These are phyloP conservation scores for Drosophila miranda DNA, from an alignment of 1,140 invertebrate genomes.

Conservation along the genomic window DNA sequence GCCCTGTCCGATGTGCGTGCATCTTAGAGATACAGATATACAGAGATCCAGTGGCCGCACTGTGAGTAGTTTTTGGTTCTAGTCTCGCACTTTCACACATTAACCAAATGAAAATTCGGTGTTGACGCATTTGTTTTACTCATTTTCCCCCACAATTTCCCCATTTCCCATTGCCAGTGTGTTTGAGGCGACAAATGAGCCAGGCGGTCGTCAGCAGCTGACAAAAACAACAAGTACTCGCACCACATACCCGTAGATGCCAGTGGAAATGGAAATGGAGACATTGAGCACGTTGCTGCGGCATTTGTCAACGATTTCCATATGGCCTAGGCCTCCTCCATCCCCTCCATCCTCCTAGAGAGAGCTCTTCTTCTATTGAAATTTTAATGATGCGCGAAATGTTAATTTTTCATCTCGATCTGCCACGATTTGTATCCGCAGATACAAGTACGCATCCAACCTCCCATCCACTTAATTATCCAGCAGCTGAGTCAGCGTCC, in stretches of 20 bases:
- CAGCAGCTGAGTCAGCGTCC: slow-evolving; percentile 63
- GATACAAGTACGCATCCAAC: slow-evolving; percentile 3
- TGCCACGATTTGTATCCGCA: slow-evolving; percentile 6
- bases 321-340: slow-evolving; percentile 40
- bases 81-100: slow-evolving; percentile 67
- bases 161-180: neutral
- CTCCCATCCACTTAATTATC: slow-evolving; percentile 62
- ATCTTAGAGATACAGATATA: slow-evolving; percentile 17
- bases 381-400: slow-evolving; percentile 79
- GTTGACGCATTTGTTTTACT: slow-evolving; percentile 80
- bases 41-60: slow-evolving; percentile 10
- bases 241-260: slow-evolving; percentile 11
- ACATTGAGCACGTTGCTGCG: slow-evolving; percentile 77
- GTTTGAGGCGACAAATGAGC: slow-evolving; percentile 67
- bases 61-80: slow-evolving; percentile 52
- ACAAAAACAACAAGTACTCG: slow-evolving; percentile 48
- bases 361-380: slow-evolving; percentile 50
- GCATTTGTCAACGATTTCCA: slow-evolving; percentile 75
- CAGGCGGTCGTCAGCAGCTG: slow-evolving; percentile 62
- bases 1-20: neutral
- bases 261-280: slow-evolving; percentile 45
- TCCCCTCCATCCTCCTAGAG: slow-evolving; percentile 1
- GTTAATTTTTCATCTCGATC: slow-evolving; percentile 78
- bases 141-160: slow-evolving; percentile 42
- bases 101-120: slow-evolving; percentile 81